Evolutionary conservation across 92 coral and sea anemone species (phyloP).

Genomic region (Actinernus sp.): DNA sequence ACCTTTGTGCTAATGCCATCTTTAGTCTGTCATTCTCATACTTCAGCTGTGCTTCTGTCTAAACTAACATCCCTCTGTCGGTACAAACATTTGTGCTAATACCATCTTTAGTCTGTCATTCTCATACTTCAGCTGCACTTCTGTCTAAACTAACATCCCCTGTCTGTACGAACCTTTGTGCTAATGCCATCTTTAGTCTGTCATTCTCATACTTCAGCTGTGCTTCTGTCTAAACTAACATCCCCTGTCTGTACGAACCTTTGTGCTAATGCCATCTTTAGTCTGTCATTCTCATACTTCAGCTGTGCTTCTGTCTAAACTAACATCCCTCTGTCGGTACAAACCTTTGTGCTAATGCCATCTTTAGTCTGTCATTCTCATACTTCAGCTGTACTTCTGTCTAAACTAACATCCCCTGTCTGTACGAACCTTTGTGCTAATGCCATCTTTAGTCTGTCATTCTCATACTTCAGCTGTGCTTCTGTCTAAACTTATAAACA

Average conservation of each 20-base stretch:
- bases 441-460: constrained; percentile 96
- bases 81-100: too few relatives aligned
- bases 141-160: too few relatives aligned
- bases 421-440: constrained; percentile 99
- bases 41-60: constrained; percentile 93
- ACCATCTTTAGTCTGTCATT: constrained; percentile 86
- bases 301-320: constrained; percentile 95
- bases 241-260: too few relatives aligned
- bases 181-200: constrained; percentile 93
- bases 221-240: too few relatives aligned
- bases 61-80: too few relatives aligned
- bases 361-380: constrained; percentile 95
- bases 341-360: constrained; percentile 98
- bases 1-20: constrained; percentile 99
- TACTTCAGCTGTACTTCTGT: constrained; percentile 94
- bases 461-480: constrained; percentile 95
- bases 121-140: constrained; percentile 81
- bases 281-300: constrained; percentile 95
- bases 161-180: too few relatives aligned
- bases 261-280: constrained; percentile 97
- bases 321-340: too few relatives aligned
- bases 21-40: constrained; percentile 97
- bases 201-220: constrained; percentile 98
- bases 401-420: too few relatives aligned
- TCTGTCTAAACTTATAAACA: too few relatives aligned